phyloP scores from a whole-genome alignment of 2,113 vertebrate species.

The Oryzias celebensis region DNA sequence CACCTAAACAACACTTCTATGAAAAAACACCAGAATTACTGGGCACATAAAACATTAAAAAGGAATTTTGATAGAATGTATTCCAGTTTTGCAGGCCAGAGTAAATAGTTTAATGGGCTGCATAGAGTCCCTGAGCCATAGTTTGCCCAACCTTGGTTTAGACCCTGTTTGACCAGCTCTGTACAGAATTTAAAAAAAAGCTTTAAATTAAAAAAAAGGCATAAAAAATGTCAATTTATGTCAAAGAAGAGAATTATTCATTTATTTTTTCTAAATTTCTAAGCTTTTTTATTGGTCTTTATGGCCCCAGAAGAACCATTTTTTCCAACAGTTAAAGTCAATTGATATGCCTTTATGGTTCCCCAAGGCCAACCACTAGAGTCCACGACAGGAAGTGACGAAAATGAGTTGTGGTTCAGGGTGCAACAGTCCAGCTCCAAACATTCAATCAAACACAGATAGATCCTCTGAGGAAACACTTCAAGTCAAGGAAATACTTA shows the following conservation, averaged over 20 bases:
- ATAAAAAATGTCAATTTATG: slow-evolving; percentile 33
- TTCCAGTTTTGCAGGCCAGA: too few species aligned
- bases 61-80: too few species aligned
- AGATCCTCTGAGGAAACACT: slow-evolving; percentile 5
- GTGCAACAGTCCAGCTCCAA: slow-evolving; percentile 19
- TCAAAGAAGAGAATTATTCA: slow-evolving; percentile 27
- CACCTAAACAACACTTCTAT: too few species aligned
- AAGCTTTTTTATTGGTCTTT: slow-evolving; percentile 31
- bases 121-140: too few species aligned
- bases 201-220: background rate
- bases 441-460: slow-evolving; percentile 34
- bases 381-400: slow-evolving; percentile 24
- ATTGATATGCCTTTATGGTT: slow-evolving; percentile 44
- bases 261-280: slow-evolving; percentile 21
- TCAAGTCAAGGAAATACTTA: slow-evolving; percentile 12
- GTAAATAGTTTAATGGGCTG: too few species aligned
- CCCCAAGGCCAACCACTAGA: slow-evolving; percentile 15
- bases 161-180: too few species aligned
- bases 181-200: background rate
- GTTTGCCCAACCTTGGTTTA: too few species aligned
- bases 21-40: too few species aligned
- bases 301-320: slow-evolving; percentile 19
- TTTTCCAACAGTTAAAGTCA: slow-evolving; percentile 34
- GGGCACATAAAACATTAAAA: too few species aligned
- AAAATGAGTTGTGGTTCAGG: slow-evolving; percentile 42